Base-by-base conservation (phyloP, 1,140 invertebrate species). In the Hermetia illucens region DNA sequence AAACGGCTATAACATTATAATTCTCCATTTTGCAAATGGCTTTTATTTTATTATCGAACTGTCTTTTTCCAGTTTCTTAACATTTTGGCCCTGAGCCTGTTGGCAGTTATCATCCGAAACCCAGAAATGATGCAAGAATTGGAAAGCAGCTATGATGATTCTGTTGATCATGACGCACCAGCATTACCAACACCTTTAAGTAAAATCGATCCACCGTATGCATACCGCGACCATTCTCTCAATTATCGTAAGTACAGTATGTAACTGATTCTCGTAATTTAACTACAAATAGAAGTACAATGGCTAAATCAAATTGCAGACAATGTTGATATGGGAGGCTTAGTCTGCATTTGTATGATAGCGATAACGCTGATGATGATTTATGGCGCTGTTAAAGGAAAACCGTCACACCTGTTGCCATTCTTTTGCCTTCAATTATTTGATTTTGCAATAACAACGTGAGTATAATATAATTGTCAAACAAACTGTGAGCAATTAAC, bases 381-480 rank as follows among this genome's bases (percentile, higher is more conserved):
- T 18, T 88, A 85, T 62, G 85, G 84, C 40, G 77, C 82, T 5
- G 68, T 82, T 13, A 74, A 83, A 55, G 80, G 77, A 27, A 82
- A 82, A 51, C 80, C 84, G 0, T 76, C 75, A 0, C 82, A 86
- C 55, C 59, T 91, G 33, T 69, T 90, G 62, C 85, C 86, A 3
- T 89, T 88, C 65, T 89, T 90, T 66, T 86, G 82, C 48, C 67
- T 89, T 2, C 83, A 87, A 66, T 72, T 89, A 25, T 88, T 89
- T 58, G 83, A 89, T 63, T 89, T 89, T 64, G 84, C 80, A 44
- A 78, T 89, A 40, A 80, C 79, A 36, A 77, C 78, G 80, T 83
- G 64, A 74, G 70, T 66, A 36, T 20, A 22, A 36, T 22, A 25
- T 36, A 38, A 38, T 17, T 38, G 16, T 10, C 6, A 25, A 8